phyloP scores from a whole-genome alignment of 2,797 vertebrate genomes.

The Sphaeramia orbicularis region DNA sequence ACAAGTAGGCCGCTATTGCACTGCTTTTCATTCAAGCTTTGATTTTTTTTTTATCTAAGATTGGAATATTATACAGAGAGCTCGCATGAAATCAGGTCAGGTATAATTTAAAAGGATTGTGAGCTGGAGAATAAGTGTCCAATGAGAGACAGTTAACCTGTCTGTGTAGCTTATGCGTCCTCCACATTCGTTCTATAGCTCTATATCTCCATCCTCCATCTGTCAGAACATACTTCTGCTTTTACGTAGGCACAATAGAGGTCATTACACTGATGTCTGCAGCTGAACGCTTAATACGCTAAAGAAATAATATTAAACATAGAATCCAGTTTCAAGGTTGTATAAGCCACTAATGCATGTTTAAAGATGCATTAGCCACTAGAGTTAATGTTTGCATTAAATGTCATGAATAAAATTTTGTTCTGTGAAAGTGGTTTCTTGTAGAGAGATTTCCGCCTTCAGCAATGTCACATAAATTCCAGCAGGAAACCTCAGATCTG shows the following conservation, averaged over 20 bases:
- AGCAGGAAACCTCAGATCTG: too few relatives aligned
- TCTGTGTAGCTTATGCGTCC: neutral
- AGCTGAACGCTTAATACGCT: neutral
- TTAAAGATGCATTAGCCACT: neutral
- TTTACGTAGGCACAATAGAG: constrained; percentile 7
- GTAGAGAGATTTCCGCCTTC: neutral
- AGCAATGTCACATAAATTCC: too few relatives aligned
- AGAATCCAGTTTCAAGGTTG: neutral
- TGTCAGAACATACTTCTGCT: constrained; percentile 5
- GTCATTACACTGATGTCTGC: neutral
- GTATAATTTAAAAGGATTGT: constrained; percentile 14
- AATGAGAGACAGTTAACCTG: neutral
- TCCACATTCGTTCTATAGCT: neutral
- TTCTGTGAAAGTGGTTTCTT: neutral
- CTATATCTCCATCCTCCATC: neutral
- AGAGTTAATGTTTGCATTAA: too few relatives aligned
- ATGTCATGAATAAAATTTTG: too few relatives aligned
- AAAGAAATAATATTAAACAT: neutral
- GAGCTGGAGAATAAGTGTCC: constrained; percentile 3
- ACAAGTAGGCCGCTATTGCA: constrained; percentile 23
- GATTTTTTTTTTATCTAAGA: constrained; percentile 26
- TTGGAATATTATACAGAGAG: constrained; percentile 5
- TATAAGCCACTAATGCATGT: neutral
- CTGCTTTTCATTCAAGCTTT: constrained; percentile 20
- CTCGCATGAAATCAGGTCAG: constrained; percentile 8